Evolutionary conservation across 2,888 invertebrate species (phyloP), one percentile per base, ranked within the genome.

Genomic region (Rhodophaea formosa): DNA sequence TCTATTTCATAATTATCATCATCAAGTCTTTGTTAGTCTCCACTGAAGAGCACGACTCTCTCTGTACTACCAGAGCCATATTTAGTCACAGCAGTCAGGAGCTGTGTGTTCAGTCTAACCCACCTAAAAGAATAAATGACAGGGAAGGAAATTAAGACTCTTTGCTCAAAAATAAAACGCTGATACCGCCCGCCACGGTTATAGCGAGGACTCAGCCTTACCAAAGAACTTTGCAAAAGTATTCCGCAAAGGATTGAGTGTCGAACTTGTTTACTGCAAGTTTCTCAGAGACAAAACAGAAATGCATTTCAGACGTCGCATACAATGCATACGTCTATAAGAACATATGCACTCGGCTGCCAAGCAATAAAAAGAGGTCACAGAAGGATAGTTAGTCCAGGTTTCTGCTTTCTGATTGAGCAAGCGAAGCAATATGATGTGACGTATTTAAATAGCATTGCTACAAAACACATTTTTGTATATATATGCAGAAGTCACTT

Each of bases 231-330:
- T 85, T 80, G 72, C 69, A 75, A 79, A 86, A 84, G 80, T 80
- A 78, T 76, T 74, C 84, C 84, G 82, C 87, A 87, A 87, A 87
- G 87, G 80, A 86, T 82, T 82, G 84, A 80, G 83, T 82, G 83
- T 87, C 83, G 80, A 87, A 88, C 84, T 86, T 86, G 84, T 81
- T 84, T 86, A 81, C 82, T 75, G 70, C 71, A 75, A 85, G 77
- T 86, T 82, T 80, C 71, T 71, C 75, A 82, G 84, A 84, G 82
- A 75, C 77, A 70, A 70, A 74, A 78, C 71, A 73, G 67, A 74
- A 84, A 80, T 83, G 79, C 77, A 80, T 82, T 81, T 83, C 77
- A 65, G 66, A 65, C 56, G 46, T 56, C 65, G 59, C 53, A 59
- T 64, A 68, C 70, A 72, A 66, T 69, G 65, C 63, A 64, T 49